Evolutionary conservation across 2,888 invertebrate species (phyloP), one percentile per base, ranked within the genome.

Genomic region (Altica lythri): DNA sequence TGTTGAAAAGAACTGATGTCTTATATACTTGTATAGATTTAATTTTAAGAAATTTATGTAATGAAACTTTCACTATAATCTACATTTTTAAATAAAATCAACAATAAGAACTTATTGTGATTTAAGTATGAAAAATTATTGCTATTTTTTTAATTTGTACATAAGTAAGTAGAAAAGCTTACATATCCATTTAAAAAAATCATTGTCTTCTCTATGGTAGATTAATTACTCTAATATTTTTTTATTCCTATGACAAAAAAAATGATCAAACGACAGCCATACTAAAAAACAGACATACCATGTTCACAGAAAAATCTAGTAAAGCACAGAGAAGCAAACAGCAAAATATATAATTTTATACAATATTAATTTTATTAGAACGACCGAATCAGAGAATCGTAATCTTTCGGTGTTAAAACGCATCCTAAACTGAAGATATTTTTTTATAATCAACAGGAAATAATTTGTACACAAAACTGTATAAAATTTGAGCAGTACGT

Each of bases 311-410:
- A 49, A 49, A 40, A 49, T 49, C 32, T 49, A 49, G 34, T 48
- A 49, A 30, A 49, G 49, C 40, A 40, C 40, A 42, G 49, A 49
- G 30, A 49, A 40, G 40, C 40, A 29, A 40, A 40, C 30, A 32
- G 32, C 40, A 32, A 32, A 49, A 49, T 40, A 40, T 40, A 3
- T 38, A 38, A 17, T 38, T 29, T 47, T 17, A 32, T 9, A n/a
- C 22, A 47, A 37, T 35, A 8, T 8, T 38, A 4, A 1, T 38
- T 32, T 16, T 49, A 49, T 40, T 49, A 37, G 22, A 49, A 40
- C 40, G 49, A 32, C 40, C 40, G 40, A 49, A 40, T 40, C 17
- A 10, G 19, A 16, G 18, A 27, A 47, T 25, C 18, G 37, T 17
- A 27, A n/a, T n/a, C n/a, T n/a, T n/a, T n/a, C n/a, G n/a, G n/a